Evolutionary conservation across 2,888 invertebrate genomes (phyloP), one percentile per base, ranked within the genome.

Genomic region (Esperia sulphurella): DNA sequence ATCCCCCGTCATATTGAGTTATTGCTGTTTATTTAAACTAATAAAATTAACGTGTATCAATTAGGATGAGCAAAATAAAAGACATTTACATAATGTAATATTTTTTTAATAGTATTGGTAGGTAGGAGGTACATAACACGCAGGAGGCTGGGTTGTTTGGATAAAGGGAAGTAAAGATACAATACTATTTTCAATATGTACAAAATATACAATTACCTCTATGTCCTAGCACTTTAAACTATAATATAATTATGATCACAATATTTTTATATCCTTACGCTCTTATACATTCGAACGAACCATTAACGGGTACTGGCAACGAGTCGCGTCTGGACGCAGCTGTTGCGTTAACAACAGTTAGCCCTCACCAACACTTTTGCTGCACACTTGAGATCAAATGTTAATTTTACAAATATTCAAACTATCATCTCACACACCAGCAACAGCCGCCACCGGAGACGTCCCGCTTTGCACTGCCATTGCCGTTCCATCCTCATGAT

Each of bases 81-180:
- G 44, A 14, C 49, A 39, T 42, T 42, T 33, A 50, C 48, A 61
- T 64, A 67, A 63, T 86, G 87, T 90, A 89, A 88, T 90, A 87
- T 88, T 90, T 88, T 52, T 90, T 90, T 90, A 90, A 90, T 90
- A 89, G 89, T 90, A 90, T 89, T 90, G 90, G 90, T 90, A 90
- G 89, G 89, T 90, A 90, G 86, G 89, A 90, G 88, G 89, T 90
- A 90, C 88, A 90, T 90, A 90, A 90, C 90, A 90, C 90, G 84
- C 90, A 88, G 86, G 86, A 85, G 79, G 85, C 85, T 88, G 88
- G 89, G 85, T 81, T 76, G 84, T 83, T 86, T 83, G 89, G 86
- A 86, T 87, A 84, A 82, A 80, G 84, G 88, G 86, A 86, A 86
- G 83, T 88, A 85, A 83, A 86, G 85, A 82, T 90, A 90, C 90